These are phyloP conservation scores for Lethenteron reissneri DNA, from an alignment of 2,113 vertebrate genomes.

Conservation along the genomic window DNA sequence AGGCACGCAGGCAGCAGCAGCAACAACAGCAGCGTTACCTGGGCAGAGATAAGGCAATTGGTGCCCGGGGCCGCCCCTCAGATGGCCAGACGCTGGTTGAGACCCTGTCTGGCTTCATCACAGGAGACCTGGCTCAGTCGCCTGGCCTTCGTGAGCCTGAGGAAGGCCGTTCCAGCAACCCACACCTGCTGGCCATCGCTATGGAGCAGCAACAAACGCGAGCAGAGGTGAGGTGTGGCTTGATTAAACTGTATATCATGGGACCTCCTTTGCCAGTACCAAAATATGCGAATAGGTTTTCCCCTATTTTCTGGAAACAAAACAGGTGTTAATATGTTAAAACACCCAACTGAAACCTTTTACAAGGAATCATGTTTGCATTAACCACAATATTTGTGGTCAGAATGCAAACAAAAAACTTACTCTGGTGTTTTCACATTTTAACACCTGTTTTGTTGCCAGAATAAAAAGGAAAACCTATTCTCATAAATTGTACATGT, in stretches of 20 bases:
- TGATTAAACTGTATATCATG: background rate
- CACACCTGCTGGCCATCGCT: slow-evolving; percentile 58
- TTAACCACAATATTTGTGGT: no score
- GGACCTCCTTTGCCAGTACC: background rate
- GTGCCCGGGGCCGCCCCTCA: slow-evolving; percentile 46
- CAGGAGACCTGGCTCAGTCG: slow-evolving; percentile 54
- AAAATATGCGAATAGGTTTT: background rate
- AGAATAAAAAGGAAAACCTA: background rate
- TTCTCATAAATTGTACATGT: background rate
- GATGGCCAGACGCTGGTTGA: slow-evolving; percentile 66
- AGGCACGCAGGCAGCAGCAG: no score
- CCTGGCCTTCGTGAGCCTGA: slow-evolving; percentile 82
- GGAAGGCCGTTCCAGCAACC: slow-evolving; percentile 75
- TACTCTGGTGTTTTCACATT: background rate
- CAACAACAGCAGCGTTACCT: no score
- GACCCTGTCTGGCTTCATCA: slow-evolving; percentile 75
- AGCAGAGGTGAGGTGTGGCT: slow-evolving; percentile 44
- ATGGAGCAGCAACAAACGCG: slow-evolving; percentile 87
- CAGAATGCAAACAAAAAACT: no score
- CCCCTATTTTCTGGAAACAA: background rate
- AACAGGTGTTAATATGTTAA: background rate
- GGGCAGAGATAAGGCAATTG: no score
- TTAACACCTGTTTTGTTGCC: background rate
- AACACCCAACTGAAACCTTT: no score
- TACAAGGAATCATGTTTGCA: no score